phyloP scores from a whole-genome alignment of 2,888 invertebrate species.

The Ophonus ardosiacus region DNA sequence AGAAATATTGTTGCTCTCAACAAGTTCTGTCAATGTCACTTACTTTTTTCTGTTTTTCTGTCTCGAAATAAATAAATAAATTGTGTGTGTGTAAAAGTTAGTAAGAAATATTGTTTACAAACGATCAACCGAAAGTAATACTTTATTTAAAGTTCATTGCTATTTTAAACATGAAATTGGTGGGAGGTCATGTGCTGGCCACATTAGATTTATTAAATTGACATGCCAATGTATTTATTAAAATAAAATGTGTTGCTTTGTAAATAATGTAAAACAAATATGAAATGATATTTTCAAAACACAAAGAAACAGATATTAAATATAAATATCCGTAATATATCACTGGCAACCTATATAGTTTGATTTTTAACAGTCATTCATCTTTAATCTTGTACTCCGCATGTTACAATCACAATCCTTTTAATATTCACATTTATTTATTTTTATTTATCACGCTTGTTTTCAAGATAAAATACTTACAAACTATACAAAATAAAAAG shows the following conservation, averaged over 20 bases:
- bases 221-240: not conserved
- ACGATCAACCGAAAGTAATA: too few species aligned
- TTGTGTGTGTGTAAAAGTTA: too few species aligned
- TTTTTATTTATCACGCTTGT: not conserved
- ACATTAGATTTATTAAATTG: too few species aligned
- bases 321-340: not conserved
- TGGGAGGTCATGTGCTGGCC: too few species aligned
- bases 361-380: not conserved
- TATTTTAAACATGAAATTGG: too few species aligned
- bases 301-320: not conserved
- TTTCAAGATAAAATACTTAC: constrained; percentile 14
- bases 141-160: too few species aligned
- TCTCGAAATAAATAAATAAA: too few species aligned
- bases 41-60: too few species aligned
- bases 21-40: too few species aligned
- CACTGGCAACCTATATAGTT: not conserved
- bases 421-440: not conserved
- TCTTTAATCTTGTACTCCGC: not conserved
- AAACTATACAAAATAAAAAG: constrained; percentile 3
- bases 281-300: not conserved
- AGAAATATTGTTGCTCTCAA: too few species aligned
- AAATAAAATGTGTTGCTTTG: not conserved
- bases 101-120: too few species aligned
- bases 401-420: not conserved
- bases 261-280: not conserved